These are phyloP conservation scores for Troilus luridus DNA, from an alignment of 2,888 invertebrate genomes.

Conservation along the genomic window DNA sequence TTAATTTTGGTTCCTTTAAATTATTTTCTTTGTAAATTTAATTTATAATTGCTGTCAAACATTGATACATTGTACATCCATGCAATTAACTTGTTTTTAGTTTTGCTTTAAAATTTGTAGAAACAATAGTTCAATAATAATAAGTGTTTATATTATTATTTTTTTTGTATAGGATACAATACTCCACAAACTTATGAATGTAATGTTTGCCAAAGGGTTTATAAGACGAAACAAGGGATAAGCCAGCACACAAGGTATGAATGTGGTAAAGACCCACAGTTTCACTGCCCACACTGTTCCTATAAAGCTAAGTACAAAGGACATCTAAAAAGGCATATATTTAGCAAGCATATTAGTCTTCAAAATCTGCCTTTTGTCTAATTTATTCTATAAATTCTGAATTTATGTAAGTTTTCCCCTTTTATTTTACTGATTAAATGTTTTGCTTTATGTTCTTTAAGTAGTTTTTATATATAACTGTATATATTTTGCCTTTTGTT, in stretches of 20 bases:
- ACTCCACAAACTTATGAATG: slow-evolving; percentile 16
- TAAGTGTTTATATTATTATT: neutral
- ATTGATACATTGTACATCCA: neutral
- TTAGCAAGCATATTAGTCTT: slow-evolving; percentile 56
- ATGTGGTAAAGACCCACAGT: slow-evolving; percentile 67
- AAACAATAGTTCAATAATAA: neutral
- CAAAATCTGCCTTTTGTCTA: neutral
- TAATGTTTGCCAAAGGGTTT: slow-evolving; percentile 34
- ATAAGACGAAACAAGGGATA: slow-evolving; percentile 68
- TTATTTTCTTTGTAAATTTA: neutral
- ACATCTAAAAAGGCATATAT: slow-evolving; percentile 66
- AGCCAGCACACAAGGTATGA: slow-evolving; percentile 69
- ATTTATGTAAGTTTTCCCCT: neutral
- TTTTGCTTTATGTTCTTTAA: too few relatives aligned
- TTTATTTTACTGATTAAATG: too few relatives aligned
- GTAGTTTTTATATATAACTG: too few relatives aligned
- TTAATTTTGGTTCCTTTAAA: neutral
- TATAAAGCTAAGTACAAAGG: slow-evolving; percentile 67
- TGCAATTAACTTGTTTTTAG: neutral
- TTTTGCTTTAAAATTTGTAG: neutral
- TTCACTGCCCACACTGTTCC: slow-evolving; percentile 66
- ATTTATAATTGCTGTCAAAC: neutral
- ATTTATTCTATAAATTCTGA: neutral
- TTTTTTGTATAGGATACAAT: neutral
- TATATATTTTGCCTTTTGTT: too few relatives aligned